These are phyloP conservation scores for Rhynchophorus ferrugineus DNA, from an alignment of 1,140 invertebrate species.

Conservation along the genomic window DNA sequence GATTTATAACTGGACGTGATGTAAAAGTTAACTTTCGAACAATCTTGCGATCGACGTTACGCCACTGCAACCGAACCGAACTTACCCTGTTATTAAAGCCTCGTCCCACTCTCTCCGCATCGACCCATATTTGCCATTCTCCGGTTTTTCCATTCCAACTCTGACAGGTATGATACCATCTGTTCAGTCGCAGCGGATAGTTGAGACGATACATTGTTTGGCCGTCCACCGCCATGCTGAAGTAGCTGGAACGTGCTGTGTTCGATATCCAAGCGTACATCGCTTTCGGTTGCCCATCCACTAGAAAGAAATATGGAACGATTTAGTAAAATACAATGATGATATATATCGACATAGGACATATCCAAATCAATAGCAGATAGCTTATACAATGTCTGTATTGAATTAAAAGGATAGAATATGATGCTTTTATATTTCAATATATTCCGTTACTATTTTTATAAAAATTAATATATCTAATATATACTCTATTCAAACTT, in stretches of 20 bases:
- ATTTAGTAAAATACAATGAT: not conserved
- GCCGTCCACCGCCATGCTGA: conserved; percentile 68
- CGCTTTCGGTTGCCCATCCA: conserved; percentile 59
- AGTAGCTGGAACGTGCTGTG: conserved; percentile 68
- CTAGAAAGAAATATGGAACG: conserved; percentile 40
- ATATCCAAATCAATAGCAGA: too few relatives aligned
- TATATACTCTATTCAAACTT: too few relatives aligned
- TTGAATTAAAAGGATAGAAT: too few relatives aligned
- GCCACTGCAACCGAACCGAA: conserved; percentile 19
- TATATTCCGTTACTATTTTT: too few relatives aligned
- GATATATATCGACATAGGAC: not conserved
- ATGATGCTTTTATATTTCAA: too few relatives aligned
- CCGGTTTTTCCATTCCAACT: conserved; percentile 80
- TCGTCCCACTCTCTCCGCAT: conserved; percentile 69
- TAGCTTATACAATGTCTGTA: too few relatives aligned
- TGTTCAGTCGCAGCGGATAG: conserved; percentile 68
- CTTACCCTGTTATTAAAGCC: conserved; percentile 77
- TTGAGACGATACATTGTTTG: conserved; percentile 75
- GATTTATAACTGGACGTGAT: too few relatives aligned
- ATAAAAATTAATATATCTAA: too few relatives aligned
- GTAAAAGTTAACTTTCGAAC: too few relatives aligned
- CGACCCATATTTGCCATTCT: conserved; percentile 82
- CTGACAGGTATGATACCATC: conserved; percentile 78
- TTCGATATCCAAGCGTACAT: conserved; percentile 72
- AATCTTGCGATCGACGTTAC: too few relatives aligned